Conservation (phyloP, 2,888 invertebrate species). For the Apodemia mormo region DNA sequence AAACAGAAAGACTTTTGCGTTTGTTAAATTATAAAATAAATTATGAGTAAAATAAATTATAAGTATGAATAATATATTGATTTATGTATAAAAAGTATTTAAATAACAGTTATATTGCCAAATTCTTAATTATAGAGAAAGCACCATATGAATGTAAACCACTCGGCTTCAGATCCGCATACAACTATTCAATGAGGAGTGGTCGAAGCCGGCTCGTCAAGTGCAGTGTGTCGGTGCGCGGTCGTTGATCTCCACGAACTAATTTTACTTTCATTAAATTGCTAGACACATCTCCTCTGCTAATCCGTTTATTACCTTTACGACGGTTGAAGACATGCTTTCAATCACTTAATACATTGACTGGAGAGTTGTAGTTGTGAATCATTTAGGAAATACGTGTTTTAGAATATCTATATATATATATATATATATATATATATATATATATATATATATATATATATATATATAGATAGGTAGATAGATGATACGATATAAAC, state of each 20-base stretch:
- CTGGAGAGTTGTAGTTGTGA: not conserved
- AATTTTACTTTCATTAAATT: constrained; percentile 76
- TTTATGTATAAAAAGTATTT: not conserved
- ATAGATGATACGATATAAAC: no score
- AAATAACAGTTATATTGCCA: not conserved
- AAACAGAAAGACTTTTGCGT: no score
- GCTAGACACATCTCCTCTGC: constrained; percentile 30
- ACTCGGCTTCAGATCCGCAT: constrained; percentile 38
- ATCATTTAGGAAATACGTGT: not conserved
- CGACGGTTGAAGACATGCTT: constrained; percentile 4
- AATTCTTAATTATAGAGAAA: constrained; percentile 22
- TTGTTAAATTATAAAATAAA: no score
- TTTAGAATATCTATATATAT: not conserved
- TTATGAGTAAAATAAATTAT: no score
- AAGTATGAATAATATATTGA: no score
- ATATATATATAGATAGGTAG: no score
- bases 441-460: no score
- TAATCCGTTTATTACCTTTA: constrained; percentile 17
- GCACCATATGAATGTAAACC: constrained; percentile 31
- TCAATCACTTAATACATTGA: constrained; percentile 2
- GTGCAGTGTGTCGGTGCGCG: constrained; percentile 70
- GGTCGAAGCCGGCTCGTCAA: constrained; percentile 42
- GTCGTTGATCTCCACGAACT: constrained; percentile 64
- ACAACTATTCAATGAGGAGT: constrained; percentile 37
- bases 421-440: no score